phyloP scores from a whole-genome alignment of 2,888 invertebrate species.

The Mesorhabditis spiculigera region DNA sequence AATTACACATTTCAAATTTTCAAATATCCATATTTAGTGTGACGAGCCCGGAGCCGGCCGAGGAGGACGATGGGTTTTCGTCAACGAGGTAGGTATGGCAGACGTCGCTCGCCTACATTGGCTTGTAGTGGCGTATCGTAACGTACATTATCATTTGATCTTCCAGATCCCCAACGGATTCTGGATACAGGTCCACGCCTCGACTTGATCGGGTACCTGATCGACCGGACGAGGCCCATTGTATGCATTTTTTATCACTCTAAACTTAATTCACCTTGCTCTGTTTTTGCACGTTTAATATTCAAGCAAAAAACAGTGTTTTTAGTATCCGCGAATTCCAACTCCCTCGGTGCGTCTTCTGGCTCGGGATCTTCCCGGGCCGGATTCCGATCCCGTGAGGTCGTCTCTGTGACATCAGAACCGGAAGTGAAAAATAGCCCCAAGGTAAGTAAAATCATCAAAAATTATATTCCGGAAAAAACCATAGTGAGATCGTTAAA shows the following conservation, averaged over 20 bases:
- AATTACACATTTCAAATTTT: background rate
- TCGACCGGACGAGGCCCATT: background rate
- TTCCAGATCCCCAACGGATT: conserved; percentile 13
- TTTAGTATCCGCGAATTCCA: background rate
- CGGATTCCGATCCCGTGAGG: background rate
- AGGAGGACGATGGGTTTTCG: conserved; percentile 4
- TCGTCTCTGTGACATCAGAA: background rate
- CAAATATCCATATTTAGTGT: background rate
- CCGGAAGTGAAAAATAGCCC: background rate
- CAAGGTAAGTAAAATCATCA: background rate
- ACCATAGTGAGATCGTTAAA: background rate
- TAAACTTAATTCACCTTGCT: no score
- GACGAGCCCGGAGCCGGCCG: background rate
- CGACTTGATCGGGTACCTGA: conserved; percentile 9
- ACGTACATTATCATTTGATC: no score
- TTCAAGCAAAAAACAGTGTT: no score
- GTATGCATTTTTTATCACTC: no score
- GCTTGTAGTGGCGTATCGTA: no score
- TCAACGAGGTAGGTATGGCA: no score
- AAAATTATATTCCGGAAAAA: background rate
- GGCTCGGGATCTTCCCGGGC: background rate
- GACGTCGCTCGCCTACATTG: no score
- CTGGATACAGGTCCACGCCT: conserved; percentile 18
- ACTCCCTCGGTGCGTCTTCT: background rate
- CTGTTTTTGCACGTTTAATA: no score